A percentile compares a stretch with the other conserved stretches of the same genome.
Evolutionary conservation across 2,113 vertebrate genomes (phyloP).

Genomic region (Tupaia chinensis): DNA sequence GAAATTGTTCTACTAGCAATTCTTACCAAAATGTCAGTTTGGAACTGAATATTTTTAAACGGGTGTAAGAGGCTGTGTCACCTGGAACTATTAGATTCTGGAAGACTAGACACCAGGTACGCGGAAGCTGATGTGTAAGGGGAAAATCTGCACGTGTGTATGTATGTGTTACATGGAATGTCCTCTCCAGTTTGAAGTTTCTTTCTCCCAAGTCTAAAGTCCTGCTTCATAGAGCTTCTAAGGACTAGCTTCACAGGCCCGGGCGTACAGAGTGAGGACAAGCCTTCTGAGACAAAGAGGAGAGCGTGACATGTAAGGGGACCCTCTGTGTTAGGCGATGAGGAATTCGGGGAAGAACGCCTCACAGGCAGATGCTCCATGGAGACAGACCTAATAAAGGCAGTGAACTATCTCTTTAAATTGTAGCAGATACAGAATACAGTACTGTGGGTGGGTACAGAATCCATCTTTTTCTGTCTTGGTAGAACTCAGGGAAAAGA

Average conservation of each 20-base stretch:
- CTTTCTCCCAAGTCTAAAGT: neutral
- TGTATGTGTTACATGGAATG: neutral
- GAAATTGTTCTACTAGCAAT: neutral
- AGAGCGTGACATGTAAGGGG: rapidly evolving
- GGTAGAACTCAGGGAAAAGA: neutral
- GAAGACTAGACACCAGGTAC: neutral
- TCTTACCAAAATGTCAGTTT: neutral
- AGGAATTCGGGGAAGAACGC: neutral
- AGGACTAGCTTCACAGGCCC: neutral
- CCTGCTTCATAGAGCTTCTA: neutral
- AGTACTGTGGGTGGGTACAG: neutral
- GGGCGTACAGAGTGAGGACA: neutral
- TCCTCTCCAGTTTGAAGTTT: neutral
- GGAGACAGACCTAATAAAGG: neutral
- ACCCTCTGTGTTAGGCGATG: neutral
- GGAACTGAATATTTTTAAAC: neutral
- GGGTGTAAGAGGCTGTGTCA: neutral
- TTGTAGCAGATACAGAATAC: neutral
- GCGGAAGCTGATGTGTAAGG: neutral
- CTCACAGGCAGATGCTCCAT: neutral
- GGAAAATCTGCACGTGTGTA: rapidly evolving
- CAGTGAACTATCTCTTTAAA: neutral
- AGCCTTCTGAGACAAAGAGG: neutral
- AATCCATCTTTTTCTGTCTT: neutral
- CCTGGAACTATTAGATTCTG: neutral